These are phyloP conservation scores for Ganaspis brasiliensis DNA, from an alignment of 2,888 invertebrate species.

Conservation along the genomic window DNA sequence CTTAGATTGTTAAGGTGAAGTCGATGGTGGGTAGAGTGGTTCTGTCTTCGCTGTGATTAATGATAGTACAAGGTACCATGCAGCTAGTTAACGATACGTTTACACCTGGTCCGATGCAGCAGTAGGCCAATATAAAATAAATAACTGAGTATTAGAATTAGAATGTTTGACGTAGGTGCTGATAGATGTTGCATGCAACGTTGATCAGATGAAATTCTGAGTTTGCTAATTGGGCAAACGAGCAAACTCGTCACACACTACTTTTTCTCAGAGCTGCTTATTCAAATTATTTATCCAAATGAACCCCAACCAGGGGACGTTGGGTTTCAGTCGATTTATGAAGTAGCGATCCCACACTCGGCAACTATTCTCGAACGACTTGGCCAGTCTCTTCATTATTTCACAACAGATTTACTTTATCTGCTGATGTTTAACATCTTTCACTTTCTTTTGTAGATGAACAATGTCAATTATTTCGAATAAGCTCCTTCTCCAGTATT, in stretches of 20 bases:
- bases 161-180: conserved; percentile 38
- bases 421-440: conserved; percentile 34
- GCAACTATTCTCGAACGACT: conserved; percentile 51
- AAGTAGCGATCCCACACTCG: conserved; percentile 54
- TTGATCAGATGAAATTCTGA: conserved; percentile 39
- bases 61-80: conserved; percentile 59
- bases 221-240: conserved; percentile 63
- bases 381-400: conserved; percentile 63
- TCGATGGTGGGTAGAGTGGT: conserved; percentile 58
- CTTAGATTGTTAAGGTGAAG: conserved; percentile 62
- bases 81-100: conserved; percentile 57
- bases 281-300: conserved; percentile 55
- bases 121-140: conserved; percentile 45
- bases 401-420: conserved; percentile 54
- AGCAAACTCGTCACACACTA: conserved; percentile 61
- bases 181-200: conserved; percentile 36
- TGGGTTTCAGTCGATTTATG: conserved; percentile 52
- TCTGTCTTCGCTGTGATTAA: conserved; percentile 64
- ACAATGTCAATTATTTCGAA: background rate
- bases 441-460: conserved; percentile 5
- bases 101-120: conserved; percentile 48
- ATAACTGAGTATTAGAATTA: conserved; percentile 38
- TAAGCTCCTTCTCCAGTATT: conserved; percentile 15
- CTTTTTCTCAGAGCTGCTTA: conserved; percentile 46
- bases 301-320: conserved; percentile 43